Evolutionary conservation across 2,888 invertebrate genomes (phyloP).

Genomic region (Sarcophaga subvicina): DNA sequence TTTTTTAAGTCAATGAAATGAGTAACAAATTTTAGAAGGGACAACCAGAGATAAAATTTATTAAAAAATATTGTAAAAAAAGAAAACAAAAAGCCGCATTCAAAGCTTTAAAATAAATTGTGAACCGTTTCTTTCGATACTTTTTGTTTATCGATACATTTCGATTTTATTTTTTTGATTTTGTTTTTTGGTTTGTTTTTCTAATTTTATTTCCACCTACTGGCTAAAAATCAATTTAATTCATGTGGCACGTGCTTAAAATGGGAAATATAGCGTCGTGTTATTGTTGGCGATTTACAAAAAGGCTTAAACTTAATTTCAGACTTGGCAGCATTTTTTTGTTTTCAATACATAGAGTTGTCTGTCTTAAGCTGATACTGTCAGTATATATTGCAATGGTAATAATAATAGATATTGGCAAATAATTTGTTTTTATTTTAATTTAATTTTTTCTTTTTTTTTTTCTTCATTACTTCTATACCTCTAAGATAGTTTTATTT

Average conservation of each 20-base stretch:
- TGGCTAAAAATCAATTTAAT: constrained; percentile 81
- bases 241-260: constrained; percentile 82
- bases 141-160: too few species aligned
- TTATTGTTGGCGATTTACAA: constrained; percentile 17
- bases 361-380: constrained; percentile 60
- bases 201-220: constrained; percentile 78
- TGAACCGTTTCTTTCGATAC: constrained; percentile 37
- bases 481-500: constrained; percentile 1
- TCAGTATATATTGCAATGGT: constrained; percentile 47
- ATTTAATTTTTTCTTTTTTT: background rate
- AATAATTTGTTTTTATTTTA: constrained; percentile 42
- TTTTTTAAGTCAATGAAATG: constrained; percentile 58
- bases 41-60: background rate
- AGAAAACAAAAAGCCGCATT: constrained; percentile 23
- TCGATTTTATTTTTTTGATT: constrained; percentile 59
- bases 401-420: constrained; percentile 65
- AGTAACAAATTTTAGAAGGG: constrained; percentile 61
- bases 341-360: background rate
- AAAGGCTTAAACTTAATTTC: constrained; percentile 46
- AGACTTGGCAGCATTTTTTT: constrained; percentile 42
- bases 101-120: constrained; percentile 48
- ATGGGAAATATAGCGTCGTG: constrained; percentile 70
- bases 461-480: background rate
- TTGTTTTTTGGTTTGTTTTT: constrained; percentile 71
- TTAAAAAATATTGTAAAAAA: background rate